Evolutionary conservation across 2,888 invertebrate genomes (phyloP).

Genomic region (Escarpia spicata): DNA sequence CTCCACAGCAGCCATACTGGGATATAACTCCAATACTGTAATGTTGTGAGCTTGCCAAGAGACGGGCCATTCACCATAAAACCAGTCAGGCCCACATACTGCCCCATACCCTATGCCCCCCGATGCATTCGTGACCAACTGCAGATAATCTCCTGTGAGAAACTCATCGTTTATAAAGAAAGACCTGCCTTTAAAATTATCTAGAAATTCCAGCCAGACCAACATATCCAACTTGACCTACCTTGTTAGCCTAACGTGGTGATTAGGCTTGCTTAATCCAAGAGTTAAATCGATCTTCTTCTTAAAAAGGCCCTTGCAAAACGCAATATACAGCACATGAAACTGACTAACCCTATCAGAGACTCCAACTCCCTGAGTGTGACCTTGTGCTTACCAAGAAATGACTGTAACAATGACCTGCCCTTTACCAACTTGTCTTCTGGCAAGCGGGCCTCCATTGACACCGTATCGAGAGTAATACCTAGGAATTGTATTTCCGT

Average conservation of each 20-base stretch:
- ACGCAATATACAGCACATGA: neutral
- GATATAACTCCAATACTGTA: too few species aligned
- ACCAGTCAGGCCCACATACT: too few species aligned
- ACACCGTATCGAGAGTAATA: neutral
- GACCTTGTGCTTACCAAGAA: neutral
- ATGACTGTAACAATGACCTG: neutral
- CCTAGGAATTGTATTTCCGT: neutral
- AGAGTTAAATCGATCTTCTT: neutral
- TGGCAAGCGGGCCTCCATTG: neutral
- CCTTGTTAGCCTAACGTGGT: neutral
- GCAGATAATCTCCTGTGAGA: too few species aligned
- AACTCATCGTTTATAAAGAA: too few species aligned
- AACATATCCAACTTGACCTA: neutral
- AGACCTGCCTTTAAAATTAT: too few species aligned
- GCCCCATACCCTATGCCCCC: too few species aligned
- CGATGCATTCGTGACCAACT: too few species aligned
- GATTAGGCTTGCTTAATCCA: neutral
- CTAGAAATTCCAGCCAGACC: too few species aligned
- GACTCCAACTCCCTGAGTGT: neutral
- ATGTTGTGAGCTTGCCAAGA: too few species aligned
- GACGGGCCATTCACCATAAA: too few species aligned
- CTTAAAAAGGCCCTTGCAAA: neutral
- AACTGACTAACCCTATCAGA: neutral
- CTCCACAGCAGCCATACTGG: too few species aligned
- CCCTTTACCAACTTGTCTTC: neutral